Conservation (phyloP, 2,113 vertebrate species). For the Mus musculus region DNA sequence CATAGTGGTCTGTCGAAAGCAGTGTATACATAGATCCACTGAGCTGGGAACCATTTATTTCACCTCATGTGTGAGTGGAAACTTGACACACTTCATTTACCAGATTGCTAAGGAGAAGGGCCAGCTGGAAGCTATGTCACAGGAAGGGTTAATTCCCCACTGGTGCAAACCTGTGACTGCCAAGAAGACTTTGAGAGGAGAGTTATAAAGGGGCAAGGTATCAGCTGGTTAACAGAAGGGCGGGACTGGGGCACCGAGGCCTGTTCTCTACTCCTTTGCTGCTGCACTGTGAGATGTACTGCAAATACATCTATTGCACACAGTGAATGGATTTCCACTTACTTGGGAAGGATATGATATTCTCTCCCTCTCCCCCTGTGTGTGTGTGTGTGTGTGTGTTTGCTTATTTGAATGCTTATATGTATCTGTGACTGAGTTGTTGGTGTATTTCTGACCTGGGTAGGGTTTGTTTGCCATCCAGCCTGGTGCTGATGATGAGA, state of each 20-base stretch:
- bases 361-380: background rate
- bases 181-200: background rate
- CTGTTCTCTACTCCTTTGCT: background rate
- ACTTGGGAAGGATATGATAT: background rate
- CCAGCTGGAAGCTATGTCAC: background rate
- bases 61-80: background rate
- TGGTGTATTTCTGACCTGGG: conserved; percentile 31
- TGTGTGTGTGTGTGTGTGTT: background rate
- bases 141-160: background rate
- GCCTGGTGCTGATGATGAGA: background rate
- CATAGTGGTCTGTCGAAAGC: background rate
- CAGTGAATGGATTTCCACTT: conserved; percentile 22
- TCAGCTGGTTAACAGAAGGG: background rate
- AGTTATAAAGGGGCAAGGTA: background rate
- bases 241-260: background rate
- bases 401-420: background rate
- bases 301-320: background rate
- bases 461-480: background rate
- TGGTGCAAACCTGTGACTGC: background rate
- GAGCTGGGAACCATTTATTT: conserved; percentile 50
- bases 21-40: background rate
- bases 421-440: background rate
- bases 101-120: background rate
- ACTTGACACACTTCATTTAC: background rate
- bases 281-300: background rate